These are phyloP conservation scores for Urocyon cinereoargenteus DNA, from an alignment of 2,797 vertebrate species.

Conservation along the genomic window DNA sequence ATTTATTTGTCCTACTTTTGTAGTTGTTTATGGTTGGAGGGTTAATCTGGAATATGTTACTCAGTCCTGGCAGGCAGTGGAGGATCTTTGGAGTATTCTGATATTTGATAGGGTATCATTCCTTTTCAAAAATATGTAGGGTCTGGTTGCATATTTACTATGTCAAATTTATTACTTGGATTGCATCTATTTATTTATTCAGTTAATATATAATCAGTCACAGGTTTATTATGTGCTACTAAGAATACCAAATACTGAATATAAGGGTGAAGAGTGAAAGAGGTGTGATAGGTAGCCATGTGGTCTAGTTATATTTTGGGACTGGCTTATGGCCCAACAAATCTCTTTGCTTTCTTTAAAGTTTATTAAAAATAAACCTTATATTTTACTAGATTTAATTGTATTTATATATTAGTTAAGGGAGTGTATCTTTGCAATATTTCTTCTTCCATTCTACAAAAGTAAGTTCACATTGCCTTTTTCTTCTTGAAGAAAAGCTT, in stretches of 20 bases:
- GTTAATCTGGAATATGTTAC: neutral
- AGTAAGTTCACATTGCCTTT: neutral
- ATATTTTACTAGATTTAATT: neutral
- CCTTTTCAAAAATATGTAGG: neutral
- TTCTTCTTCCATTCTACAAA: neutral
- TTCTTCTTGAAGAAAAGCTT: neutral
- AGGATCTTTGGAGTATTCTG: neutral
- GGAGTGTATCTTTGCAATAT: neutral
- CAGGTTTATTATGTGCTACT: neutral
- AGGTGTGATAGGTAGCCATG: neutral
- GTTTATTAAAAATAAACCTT: slow-evolving; percentile 11
- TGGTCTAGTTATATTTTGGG: neutral
- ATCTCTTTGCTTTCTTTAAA: neutral
- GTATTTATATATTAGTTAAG: neutral
- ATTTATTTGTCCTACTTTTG: neutral
- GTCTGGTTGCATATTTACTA: neutral
- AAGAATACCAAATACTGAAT: neutral
- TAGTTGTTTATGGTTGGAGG: neutral
- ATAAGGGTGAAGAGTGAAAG: neutral
- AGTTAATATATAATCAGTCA: neutral
- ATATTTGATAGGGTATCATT: neutral
- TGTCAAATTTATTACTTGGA: neutral
- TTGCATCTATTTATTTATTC: neutral
- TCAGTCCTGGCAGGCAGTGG: neutral
- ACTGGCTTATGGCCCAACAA: neutral